Base-by-base conservation (phyloP, 2,113 vertebrate genomes). In the Myrmecophaga tridactyla region DNA sequence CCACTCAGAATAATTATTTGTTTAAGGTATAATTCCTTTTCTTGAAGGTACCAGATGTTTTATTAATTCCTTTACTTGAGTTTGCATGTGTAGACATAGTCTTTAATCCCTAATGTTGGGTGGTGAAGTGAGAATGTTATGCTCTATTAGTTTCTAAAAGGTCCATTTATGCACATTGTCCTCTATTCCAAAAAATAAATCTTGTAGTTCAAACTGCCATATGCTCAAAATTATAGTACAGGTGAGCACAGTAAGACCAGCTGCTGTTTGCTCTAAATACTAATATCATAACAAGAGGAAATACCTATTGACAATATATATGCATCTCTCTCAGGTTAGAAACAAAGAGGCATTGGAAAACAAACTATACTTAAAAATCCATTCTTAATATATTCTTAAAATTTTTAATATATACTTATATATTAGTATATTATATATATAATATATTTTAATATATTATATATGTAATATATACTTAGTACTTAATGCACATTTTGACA, bases 11-110 rank as follows among this genome's bases (percentile, higher is more conserved):
- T 89, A 85, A 48, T 83, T 25, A 65, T 88, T 93, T 88, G 14
- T 34, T 92, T 84, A 67, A 86, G n/a, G 12, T 20, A 78, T 62
- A 77, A 77, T 87, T 90, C 6, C 0, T 41, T 87, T 96, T 56
- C 69, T 95, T 84, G 82, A 46, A 65, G 67, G 81, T 72, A 56
- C 89, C 31, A 69, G 43, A 84, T 94, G 31, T 65, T 90, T 92
- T 10, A 31, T 70, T 80, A 89, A 81, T 90, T 84, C 15, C 17
- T 93, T 93, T 23, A 84, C 34, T 93, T 96, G 58, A 78, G 41
- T 75, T 93, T 84, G 12, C 41, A 72, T 89, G 25, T 89, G 7
- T 73, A 72, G 65, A 94, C 21, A 63, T 60, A 60, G 12, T 3
- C 15, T 78, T 87, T 36, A 92, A 72, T 95, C 43, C 20, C 29